Evolutionary conservation across 2,888 invertebrate species (phyloP).

Genomic region (Himalopsyche tibetana): DNA sequence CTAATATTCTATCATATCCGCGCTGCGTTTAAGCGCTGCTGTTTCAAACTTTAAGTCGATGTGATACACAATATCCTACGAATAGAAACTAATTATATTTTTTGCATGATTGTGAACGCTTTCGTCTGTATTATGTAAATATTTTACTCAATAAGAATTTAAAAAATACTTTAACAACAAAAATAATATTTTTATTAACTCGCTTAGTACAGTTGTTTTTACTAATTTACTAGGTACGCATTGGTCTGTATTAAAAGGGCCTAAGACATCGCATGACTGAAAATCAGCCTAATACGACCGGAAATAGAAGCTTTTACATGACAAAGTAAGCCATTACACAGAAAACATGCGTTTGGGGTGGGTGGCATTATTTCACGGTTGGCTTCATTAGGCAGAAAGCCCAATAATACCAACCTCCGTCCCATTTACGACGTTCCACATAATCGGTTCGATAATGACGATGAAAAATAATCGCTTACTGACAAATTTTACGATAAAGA

Average conservation of each 20-base stretch:
- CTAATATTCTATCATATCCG: too few species aligned
- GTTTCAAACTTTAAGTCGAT: too few species aligned
- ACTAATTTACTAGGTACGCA: not conserved
- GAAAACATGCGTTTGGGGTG: conserved; percentile 4
- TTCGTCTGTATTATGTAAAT: too few species aligned
- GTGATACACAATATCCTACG: too few species aligned
- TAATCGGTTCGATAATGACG: conserved; percentile 3
- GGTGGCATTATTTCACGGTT: conserved; percentile 38
- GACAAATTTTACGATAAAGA: not conserved
- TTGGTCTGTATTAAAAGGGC: not conserved
- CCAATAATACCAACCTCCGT: not conserved
- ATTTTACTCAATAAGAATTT: too few species aligned
- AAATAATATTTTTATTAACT: too few species aligned
- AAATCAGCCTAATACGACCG: conserved; percentile 25
- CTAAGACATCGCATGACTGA: conserved; percentile 38
- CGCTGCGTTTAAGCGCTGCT: too few species aligned
- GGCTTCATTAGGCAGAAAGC: conserved; percentile 32
- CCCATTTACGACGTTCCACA: conserved; percentile 1
- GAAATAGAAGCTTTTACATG: conserved; percentile 42
- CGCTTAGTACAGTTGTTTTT: too few species aligned
- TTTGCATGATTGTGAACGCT: too few species aligned
- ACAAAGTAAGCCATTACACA: conserved; percentile 39
- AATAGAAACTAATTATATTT: too few species aligned
- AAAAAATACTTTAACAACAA: too few species aligned
- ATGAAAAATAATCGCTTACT: not conserved